Base-by-base conservation (phyloP, 2,888 invertebrate species). In the Rhopalosiphum nymphaeae region DNA sequence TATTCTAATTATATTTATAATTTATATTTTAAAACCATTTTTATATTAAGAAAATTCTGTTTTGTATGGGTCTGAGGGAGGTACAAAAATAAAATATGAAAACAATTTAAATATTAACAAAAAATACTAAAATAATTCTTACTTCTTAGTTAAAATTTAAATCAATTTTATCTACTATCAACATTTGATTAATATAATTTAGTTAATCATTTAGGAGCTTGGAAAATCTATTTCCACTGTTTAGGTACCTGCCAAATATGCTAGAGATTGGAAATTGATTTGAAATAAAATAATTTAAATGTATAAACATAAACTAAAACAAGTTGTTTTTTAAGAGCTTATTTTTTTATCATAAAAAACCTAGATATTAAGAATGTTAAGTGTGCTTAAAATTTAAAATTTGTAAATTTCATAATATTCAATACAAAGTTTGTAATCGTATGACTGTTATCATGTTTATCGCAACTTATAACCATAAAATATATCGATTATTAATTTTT, bases 401-500 rank as follows among this genome's bases (percentile, higher is more conserved):
- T 57, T 7, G 25, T 9, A 5, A 57, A 26, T 26, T 57, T 57
- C 26, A 57, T 57, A 44, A 91, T 44, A 91, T 91, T 85, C 25
- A 87, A 61, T n/a, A 46, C 61, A 85, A 91, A 91, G 61, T 42
- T 29, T 42, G 1, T 46, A 36, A 36, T 36, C 7, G 13, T 61
- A 86, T n/a, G 61, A 67, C 67, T 78, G 36, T 57, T 85, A 57
- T 46, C 57, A 25, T 57, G 86, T 92, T 87, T 67, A 26, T 9
- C 16, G 49, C 36, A 87, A 87, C 85, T 44, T 56, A 44, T n/a
- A 91, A 49, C n/a, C 46, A 9, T 84, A 16, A 36, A 53, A 92
- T 53, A 53, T 16, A 61, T 87, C 16, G 92, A 87, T 92, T 61
- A 26, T 92, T 61, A 61, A 26, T 87, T 29, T 42, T 61, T 61